phyloP scores from a whole-genome alignment of 2,797 vertebrate genomes.

The Onychomys torridus region DNA sequence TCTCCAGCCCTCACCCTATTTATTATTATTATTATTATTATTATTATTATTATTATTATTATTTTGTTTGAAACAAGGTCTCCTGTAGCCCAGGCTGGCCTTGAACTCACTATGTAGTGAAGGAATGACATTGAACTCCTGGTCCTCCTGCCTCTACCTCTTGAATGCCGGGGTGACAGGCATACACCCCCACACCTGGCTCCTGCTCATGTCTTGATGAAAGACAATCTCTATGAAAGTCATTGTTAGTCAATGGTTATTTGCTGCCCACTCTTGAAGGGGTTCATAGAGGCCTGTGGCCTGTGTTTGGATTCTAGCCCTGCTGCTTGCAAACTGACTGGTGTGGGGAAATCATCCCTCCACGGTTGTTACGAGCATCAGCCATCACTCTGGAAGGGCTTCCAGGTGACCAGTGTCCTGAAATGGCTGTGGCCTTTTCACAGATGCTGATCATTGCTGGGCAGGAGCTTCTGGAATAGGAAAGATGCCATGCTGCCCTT shows the following conservation, averaged over 20 bases:
- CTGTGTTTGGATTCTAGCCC: not conserved
- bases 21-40: no score
- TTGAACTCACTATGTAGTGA: not conserved
- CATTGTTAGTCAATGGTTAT: not conserved
- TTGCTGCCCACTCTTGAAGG: not conserved
- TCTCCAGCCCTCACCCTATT: no score
- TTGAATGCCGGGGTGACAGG: not conserved
- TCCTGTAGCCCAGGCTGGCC: not conserved
- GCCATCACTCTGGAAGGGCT: not conserved
- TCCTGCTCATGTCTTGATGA: not conserved
- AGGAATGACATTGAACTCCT: not conserved
- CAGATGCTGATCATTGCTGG: rapidly evolving
- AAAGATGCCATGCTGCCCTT: rapidly evolving
- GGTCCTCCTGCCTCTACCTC: not conserved
- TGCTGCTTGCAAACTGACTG: rapidly evolving
- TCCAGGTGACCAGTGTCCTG: not conserved
- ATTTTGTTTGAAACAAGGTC: not conserved
- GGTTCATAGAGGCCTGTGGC: not conserved
- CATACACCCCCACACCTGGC: not conserved
- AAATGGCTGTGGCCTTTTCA: not conserved
- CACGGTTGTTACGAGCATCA: rapidly evolving
- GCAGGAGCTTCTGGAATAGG: not conserved
- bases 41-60: no score
- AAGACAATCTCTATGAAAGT: not conserved
- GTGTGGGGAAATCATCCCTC: not conserved